phyloP scores from a whole-genome alignment of 2,113 vertebrate species.

The Alligator sinensis region DNA sequence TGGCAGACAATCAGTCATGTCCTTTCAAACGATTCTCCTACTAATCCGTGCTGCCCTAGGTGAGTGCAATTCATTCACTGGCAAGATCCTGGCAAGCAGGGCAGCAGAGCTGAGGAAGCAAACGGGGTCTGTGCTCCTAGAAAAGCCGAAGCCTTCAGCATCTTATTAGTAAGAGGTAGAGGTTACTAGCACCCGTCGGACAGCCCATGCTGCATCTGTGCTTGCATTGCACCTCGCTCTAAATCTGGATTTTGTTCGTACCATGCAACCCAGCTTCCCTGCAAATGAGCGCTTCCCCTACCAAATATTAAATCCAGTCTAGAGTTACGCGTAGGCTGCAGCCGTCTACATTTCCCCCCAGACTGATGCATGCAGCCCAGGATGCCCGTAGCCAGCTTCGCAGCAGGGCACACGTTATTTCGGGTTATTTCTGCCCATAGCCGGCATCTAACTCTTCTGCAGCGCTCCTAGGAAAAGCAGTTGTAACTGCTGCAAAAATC shows the following conservation, averaged over 20 bases:
- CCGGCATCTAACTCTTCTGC: neutral
- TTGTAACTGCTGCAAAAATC: neutral
- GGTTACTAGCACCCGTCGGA: constrained; percentile 6
- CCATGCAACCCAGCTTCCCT: neutral
- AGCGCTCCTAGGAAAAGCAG: neutral
- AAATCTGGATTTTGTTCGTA: neutral
- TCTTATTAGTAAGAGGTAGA: neutral
- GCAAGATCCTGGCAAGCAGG: neutral
- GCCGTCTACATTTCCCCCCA: neutral
- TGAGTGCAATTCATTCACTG: neutral
- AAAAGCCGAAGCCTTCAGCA: constrained; percentile 4
- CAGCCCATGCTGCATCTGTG: neutral
- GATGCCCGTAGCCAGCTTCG: no score
- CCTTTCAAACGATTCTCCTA: neutral
- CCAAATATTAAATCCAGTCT: neutral
- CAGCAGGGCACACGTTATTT: neutral
- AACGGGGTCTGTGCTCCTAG: constrained; percentile 7
- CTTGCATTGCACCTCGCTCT: constrained; percentile 22
- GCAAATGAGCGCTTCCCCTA: neutral
- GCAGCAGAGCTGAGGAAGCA: constrained; percentile 29
- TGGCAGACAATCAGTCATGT: neutral
- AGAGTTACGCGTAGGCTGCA: neutral
- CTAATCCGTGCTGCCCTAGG: neutral
- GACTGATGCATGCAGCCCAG: neutral
- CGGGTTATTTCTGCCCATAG: neutral